These are phyloP conservation scores for Morpho deidamia DNA, from an alignment of 2,888 invertebrate genomes.

Conservation along the genomic window DNA sequence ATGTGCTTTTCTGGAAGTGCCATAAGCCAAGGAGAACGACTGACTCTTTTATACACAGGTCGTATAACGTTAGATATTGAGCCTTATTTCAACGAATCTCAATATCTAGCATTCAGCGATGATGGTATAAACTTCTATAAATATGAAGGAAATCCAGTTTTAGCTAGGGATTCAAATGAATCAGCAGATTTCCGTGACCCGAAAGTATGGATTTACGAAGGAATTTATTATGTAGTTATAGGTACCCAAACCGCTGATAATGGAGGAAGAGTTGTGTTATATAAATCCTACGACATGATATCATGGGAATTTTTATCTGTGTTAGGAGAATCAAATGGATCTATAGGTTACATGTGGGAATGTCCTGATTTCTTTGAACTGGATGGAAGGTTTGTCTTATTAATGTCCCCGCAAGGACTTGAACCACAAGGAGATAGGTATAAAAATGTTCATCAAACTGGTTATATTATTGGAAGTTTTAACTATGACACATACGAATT, in stretches of 20 bases:
- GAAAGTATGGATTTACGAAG: conserved; percentile 61
- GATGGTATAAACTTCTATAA: conserved; percentile 63
- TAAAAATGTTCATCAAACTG: conserved; percentile 58
- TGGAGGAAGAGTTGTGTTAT: conserved; percentile 57
- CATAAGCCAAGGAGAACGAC: conserved; percentile 47
- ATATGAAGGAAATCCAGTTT: conserved; percentile 60
- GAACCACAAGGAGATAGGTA: conserved; percentile 57
- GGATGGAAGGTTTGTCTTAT: conserved; percentile 55
- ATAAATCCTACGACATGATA: conserved; percentile 55
- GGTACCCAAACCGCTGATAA: conserved; percentile 56
- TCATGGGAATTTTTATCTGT: conserved; percentile 58
- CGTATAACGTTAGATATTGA: conserved; percentile 37
- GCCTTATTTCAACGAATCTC: conserved; percentile 51
- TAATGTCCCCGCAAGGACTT: conserved; percentile 68
- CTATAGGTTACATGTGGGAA: conserved; percentile 71
- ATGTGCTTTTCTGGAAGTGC: conserved; percentile 71
- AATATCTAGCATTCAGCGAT: conserved; percentile 58
- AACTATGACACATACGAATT: conserved; percentile 60
- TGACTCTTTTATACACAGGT: conserved; percentile 63
- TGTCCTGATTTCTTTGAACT: conserved; percentile 74
- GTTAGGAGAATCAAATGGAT: conserved; percentile 54
- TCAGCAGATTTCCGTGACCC: conserved; percentile 71
- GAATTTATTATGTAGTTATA: conserved; percentile 61
- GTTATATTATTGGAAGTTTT: conserved; percentile 66
- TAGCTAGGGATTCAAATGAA: conserved; percentile 48